phyloP scores from a whole-genome alignment of 2,113 vertebrate genomes.

The Tragelaphus buxtoni region DNA sequence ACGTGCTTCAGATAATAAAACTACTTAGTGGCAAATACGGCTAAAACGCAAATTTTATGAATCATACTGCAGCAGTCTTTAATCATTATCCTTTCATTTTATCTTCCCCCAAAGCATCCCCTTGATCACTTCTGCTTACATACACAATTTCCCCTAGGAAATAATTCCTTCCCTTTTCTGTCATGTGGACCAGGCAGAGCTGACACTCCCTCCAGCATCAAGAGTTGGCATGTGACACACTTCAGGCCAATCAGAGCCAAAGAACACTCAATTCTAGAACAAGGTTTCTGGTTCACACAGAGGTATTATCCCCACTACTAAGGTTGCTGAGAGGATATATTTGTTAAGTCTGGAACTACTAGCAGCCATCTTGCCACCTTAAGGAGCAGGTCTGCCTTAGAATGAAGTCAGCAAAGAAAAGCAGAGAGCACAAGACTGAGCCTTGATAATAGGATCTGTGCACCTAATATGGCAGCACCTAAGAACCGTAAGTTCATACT shows the following conservation, averaged over 20 bases:
- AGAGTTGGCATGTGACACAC: not conserved
- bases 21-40: not conserved
- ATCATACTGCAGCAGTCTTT: not conserved
- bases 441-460: not conserved
- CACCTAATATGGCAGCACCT: not conserved
- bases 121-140: not conserved
- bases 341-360: not conserved
- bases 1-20: conserved; percentile 7
- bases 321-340: not conserved
- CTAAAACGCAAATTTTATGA: not conserved
- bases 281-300: not conserved
- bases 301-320: not conserved
- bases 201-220: not conserved
- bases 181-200: not conserved
- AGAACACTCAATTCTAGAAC: not conserved
- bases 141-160: not conserved
- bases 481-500: not conserved
- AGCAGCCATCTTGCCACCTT: not conserved
- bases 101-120: not conserved
- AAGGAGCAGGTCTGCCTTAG: not conserved
- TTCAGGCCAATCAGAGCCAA: not conserved
- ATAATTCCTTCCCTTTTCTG: not conserved
- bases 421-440: not conserved
- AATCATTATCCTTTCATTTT: not conserved
- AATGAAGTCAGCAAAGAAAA: not conserved